A percentile compares a stretch with the other conserved stretches of the same genome.
phyloP scores from a whole-genome alignment of 2,113 vertebrate genomes.

The Vulpes ferrilata region DNA sequence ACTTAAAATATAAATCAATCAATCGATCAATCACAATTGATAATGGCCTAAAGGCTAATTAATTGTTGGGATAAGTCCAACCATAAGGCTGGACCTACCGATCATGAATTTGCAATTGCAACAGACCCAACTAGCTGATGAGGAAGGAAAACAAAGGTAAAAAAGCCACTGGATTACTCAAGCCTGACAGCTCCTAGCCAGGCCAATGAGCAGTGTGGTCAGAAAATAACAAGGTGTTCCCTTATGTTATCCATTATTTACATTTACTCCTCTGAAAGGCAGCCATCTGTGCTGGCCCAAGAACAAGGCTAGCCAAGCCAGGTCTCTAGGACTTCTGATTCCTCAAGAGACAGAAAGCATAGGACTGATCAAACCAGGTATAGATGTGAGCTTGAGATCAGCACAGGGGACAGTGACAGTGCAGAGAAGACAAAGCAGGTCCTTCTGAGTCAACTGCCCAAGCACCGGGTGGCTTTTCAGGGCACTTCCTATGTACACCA shows the following conservation, averaged over 20 bases:
- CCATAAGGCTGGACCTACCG: background rate
- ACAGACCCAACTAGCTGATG: background rate
- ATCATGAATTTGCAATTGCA: background rate
- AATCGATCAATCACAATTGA: no score
- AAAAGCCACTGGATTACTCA: background rate
- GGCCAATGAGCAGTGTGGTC: background rate
- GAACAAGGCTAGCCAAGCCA: background rate
- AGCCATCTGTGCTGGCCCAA: background rate
- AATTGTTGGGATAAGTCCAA: background rate
- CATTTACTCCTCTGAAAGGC: background rate
- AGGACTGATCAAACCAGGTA: background rate
- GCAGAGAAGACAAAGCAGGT: background rate
- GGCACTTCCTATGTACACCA: background rate
- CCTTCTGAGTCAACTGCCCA: background rate
- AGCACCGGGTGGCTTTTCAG: fast-evolving
- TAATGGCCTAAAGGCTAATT: background rate
- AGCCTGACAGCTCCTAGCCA: background rate
- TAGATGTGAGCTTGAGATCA: background rate
- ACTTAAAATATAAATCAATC: no score
- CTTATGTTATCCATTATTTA: background rate
- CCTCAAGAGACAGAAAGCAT: background rate
- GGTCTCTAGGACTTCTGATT: background rate
- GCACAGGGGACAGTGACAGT: background rate
- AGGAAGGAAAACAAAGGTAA: background rate
- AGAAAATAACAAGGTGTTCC: background rate